These are phyloP conservation scores for Astropecten irregularis DNA, from an alignment of 53 echinoderm and acorn worm genomes.

Conservation along the genomic window DNA sequence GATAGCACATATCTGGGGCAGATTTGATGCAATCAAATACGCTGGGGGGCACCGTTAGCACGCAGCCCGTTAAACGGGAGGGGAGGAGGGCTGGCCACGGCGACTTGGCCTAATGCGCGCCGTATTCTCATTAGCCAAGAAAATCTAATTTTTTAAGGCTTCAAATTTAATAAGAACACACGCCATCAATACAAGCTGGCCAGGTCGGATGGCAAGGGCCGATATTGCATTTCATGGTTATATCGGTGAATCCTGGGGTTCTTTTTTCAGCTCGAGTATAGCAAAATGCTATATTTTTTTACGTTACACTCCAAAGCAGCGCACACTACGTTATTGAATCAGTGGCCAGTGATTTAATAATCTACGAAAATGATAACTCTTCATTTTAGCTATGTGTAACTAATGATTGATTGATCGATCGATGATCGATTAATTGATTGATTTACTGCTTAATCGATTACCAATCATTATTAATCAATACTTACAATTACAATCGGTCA, in stretches of 20 bases:
- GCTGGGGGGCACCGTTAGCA: slow-evolving; percentile 32
- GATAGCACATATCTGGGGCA: slow-evolving; percentile 64
- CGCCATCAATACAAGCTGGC: slow-evolving; percentile 51
- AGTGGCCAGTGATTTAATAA: too few relatives aligned
- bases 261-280: too few relatives aligned
- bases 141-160: slow-evolving; percentile 68
- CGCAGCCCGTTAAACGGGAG: slow-evolving; percentile 51
- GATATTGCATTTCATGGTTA: slow-evolving; percentile 62
- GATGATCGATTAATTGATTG: too few relatives aligned
- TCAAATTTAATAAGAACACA: slow-evolving; percentile 70
- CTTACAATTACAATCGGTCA: too few relatives aligned
- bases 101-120: slow-evolving; percentile 54
- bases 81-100: slow-evolving; percentile 3
- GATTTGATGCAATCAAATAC: slow-evolving; percentile 58
- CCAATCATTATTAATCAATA: too few relatives aligned
- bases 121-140: slow-evolving; percentile 61
- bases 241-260: slow-evolving; percentile 54
- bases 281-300: too few relatives aligned
- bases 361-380: too few relatives aligned
- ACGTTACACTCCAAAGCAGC: too few relatives aligned
- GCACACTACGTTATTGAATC: too few relatives aligned
- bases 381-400: too few relatives aligned
- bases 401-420: too few relatives aligned
- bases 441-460: too few relatives aligned
- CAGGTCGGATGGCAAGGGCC: slow-evolving; percentile 34